Evolutionary conservation across 2,888 invertebrate genomes (phyloP).

Genomic region (Melinaea menophilus): DNA sequence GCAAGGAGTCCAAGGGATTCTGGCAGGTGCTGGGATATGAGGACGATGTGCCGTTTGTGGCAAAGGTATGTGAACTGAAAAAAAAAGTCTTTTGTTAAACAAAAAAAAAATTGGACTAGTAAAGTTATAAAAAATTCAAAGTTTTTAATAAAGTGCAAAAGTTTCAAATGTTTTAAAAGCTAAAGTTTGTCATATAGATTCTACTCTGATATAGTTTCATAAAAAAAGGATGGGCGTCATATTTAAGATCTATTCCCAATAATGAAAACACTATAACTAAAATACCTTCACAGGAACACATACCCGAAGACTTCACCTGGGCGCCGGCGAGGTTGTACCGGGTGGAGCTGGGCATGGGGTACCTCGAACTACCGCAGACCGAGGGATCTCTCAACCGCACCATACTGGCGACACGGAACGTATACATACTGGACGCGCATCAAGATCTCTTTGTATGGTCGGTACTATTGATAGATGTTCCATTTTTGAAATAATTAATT

Average conservation of each 20-base stretch:
- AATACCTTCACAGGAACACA: conserved; percentile 80
- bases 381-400: conserved; percentile 84
- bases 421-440: conserved; percentile 97
- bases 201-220: too few relatives aligned
- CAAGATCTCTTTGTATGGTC: conserved; percentile 97
- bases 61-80: conserved; percentile 44
- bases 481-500: neutral
- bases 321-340: conserved; percentile 89
- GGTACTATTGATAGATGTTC: conserved; percentile 36
- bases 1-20: conserved; percentile 90
- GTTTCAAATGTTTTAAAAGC: too few relatives aligned
- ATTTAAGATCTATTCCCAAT: too few relatives aligned
- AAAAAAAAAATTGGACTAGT: too few relatives aligned
- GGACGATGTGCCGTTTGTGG: conserved; percentile 68
- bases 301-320: conserved; percentile 81
- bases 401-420: conserved; percentile 91
- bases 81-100: too few relatives aligned
- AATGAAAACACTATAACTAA: too few relatives aligned
- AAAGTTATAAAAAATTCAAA: too few relatives aligned
- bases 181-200: too few relatives aligned
- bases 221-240: too few relatives aligned
- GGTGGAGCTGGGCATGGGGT: conserved; percentile 98
- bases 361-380: conserved; percentile 97
- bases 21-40: conserved; percentile 84
- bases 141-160: too few relatives aligned